Conservation (phyloP, 2,888 invertebrate species). For the Lottia gigantea region DNA sequence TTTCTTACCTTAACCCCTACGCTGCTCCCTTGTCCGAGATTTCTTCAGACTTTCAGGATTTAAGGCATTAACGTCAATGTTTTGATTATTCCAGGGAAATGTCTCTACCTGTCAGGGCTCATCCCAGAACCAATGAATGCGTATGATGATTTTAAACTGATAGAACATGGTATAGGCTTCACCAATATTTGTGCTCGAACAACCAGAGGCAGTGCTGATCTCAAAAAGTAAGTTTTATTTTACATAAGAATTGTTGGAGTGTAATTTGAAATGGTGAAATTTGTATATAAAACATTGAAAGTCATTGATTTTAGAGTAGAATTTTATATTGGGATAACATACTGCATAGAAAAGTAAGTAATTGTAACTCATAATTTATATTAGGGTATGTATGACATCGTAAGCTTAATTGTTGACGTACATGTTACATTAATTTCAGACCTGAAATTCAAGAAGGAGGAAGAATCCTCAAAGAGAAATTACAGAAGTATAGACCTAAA, state of each 20-base stretch:
- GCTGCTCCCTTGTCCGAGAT: too few species aligned
- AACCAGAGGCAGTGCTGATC: slow-evolving; percentile 94
- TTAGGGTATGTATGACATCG: too few species aligned
- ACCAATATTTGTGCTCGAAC: slow-evolving; percentile 97
- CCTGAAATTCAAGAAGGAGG: slow-evolving; percentile 74
- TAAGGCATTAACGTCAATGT: too few species aligned
- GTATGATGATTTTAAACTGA: slow-evolving; percentile 92
- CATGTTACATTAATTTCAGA: slow-evolving; percentile 50
- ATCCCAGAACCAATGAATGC: slow-evolving; percentile 96
- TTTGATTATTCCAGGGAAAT: slow-evolving; percentile 78
- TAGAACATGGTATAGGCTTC: slow-evolving; percentile 95
- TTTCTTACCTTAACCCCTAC: too few species aligned
- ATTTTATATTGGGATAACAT: too few species aligned
- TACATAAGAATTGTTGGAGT: too few species aligned
- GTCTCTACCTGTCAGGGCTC: slow-evolving; percentile 91
- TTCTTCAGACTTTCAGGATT: too few species aligned
- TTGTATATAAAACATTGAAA: too few species aligned
- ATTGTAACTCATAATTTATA: too few species aligned
- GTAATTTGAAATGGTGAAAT: too few species aligned
- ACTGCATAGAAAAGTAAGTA: too few species aligned
- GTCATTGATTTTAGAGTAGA: too few species aligned
- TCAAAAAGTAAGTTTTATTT: slow-evolving; percentile 72
- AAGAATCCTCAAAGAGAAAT: slow-evolving; percentile 86
- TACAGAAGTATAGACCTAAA: slow-evolving; percentile 92
- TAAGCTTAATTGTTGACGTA: neutral